Percentiles rank a stretch among this genome's conserved stretches.
These are phyloP conservation scores for Menidia beryllina DNA, from an alignment of 2,113 vertebrate species.

Conservation along the genomic window DNA sequence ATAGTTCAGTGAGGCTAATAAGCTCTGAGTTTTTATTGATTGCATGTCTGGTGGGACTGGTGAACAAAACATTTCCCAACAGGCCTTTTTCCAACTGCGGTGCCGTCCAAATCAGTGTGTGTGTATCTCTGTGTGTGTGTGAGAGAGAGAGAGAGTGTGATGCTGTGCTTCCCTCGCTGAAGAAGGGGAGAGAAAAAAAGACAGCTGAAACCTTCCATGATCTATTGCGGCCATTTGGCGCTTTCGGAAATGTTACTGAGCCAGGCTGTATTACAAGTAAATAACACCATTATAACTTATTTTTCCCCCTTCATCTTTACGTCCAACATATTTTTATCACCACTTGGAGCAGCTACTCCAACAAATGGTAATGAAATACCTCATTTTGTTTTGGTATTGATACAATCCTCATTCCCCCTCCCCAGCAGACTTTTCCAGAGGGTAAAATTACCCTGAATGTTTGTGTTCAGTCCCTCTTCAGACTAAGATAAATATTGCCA, in stretches of 20 bases:
- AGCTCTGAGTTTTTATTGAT: constrained; percentile 76
- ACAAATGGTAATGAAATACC: constrained; percentile 46
- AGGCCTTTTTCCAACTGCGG: constrained; percentile 38
- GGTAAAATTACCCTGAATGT: constrained; percentile 71
- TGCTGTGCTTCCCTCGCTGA: constrained; percentile 12
- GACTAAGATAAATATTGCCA: constrained; percentile 78
- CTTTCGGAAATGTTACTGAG: constrained; percentile 5
- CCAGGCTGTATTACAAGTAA: constrained; percentile 22
- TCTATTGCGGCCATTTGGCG: constrained; percentile 7
- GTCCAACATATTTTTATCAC: constrained; percentile 23
- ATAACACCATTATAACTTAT: constrained; percentile 2
- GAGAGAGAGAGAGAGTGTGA: too few relatives aligned
- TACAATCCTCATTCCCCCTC: constrained; percentile 31
- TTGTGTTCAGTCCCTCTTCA: constrained; percentile 70
- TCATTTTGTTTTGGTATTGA: constrained; percentile 68
- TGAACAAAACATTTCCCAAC: constrained; percentile 69
- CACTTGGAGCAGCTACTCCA: constrained; percentile 8
- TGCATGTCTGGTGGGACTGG: constrained; percentile 61
- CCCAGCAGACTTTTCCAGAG: constrained; percentile 46
- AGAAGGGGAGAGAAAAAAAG: constrained; percentile 15
- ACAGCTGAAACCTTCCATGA: constrained; percentile 11
- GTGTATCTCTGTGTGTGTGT: too few relatives aligned
- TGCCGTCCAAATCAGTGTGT: constrained; percentile 32
- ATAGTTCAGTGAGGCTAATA: constrained; percentile 77
- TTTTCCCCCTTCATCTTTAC: constrained; percentile 8